A percentile compares a stretch with the other conserved stretches of the same genome.
Conservation (phyloP, 2,888 invertebrate genomes). For the Rhaphigaster nebulosa region DNA sequence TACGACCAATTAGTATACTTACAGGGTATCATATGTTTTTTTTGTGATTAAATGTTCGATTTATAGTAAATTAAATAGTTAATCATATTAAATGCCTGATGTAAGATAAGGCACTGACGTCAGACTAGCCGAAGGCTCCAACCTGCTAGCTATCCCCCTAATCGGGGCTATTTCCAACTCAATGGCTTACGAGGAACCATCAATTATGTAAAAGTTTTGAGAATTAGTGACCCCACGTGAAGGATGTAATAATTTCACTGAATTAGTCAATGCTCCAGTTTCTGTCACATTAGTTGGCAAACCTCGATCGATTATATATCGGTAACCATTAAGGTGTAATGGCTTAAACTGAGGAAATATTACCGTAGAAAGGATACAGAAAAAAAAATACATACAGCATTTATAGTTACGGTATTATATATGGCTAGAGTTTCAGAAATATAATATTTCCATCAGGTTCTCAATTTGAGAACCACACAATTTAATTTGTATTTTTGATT, state of each 20-base stretch:
- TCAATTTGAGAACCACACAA: no score
- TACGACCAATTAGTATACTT: neutral
- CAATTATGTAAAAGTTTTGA: conserved; percentile 50
- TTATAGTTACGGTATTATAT: no score
- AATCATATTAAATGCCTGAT: neutral
- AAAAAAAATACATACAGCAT: no score
- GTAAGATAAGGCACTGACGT: neutral
- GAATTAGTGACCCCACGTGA: neutral
- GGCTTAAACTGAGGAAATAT: neutral
- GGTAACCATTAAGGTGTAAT: neutral
- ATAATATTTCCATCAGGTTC: no score
- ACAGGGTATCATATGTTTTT: neutral
- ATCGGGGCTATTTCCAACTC: neutral
- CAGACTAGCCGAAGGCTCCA: neutral
- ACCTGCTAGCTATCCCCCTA: neutral
- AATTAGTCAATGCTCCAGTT: conserved; percentile 10
- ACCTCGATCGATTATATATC: neutral
- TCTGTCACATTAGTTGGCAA: neutral
- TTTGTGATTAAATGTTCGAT: neutral
- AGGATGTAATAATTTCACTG: neutral
- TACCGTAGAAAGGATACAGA: neutral
- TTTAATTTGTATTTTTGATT: no score
- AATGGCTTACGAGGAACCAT: neutral
- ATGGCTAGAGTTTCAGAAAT: no score
- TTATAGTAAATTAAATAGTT: neutral